phyloP scores from a whole-genome alignment of 2,797 vertebrate species.

The Lacerta agilis region DNA sequence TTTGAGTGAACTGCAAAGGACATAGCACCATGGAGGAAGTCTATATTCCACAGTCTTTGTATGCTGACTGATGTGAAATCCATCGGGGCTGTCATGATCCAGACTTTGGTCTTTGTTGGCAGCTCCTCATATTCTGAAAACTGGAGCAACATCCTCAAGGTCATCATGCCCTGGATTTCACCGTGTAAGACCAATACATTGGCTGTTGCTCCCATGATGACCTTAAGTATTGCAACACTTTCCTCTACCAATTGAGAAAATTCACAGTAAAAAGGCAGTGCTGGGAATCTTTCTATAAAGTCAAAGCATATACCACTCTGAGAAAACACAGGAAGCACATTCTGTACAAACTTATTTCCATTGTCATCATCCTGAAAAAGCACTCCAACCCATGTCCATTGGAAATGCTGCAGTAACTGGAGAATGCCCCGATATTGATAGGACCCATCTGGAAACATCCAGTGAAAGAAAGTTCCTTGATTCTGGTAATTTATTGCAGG shows the following conservation, averaged over 20 bases:
- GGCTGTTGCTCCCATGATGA: not conserved
- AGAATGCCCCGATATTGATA: not conserved
- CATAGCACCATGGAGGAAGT: not conserved
- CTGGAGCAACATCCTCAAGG: not conserved
- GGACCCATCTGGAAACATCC: not conserved
- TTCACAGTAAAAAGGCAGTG: not conserved
- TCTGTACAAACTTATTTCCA: not conserved
- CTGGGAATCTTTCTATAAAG: not conserved
- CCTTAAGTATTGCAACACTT: accelerated
- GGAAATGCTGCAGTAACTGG: not conserved
- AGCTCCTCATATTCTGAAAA: not conserved
- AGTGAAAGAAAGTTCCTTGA: not conserved
- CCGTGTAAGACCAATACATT: not conserved
- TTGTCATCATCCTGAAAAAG: not conserved
- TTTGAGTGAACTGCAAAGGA: not conserved
- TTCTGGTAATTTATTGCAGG: not conserved
- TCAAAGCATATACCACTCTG: not conserved
- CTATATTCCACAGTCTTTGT: not conserved
- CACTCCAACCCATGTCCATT: not conserved
- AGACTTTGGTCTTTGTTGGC: not conserved
- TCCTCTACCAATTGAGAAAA: accelerated
- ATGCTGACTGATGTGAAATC: not conserved
- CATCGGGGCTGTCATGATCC: slow-evolving; percentile 3
- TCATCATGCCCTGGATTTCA: not conserved
- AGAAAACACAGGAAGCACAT: not conserved